Evolutionary conservation across 2,888 invertebrate species (phyloP), one percentile per base, ranked within the genome.

Genomic region (Ormia ochracea): DNA sequence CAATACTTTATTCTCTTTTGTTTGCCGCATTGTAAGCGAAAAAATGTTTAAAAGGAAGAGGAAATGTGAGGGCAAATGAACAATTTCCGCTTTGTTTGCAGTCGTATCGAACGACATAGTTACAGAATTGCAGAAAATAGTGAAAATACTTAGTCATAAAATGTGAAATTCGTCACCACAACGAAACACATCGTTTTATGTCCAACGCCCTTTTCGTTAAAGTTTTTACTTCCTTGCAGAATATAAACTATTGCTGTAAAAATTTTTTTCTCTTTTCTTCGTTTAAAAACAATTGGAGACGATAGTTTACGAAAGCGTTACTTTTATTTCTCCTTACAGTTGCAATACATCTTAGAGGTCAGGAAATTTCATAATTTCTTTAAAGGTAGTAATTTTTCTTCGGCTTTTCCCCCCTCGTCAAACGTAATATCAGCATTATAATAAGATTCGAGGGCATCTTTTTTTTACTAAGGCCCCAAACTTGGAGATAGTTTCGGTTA

Each of bases 71-170:
- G 31, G 59, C 52, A 61, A 72, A 52, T 61, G 41, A 52, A 23
- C 41, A 41, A 72, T 72, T 72, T 72, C 70, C 70, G 59, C 50
- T 69, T 58, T 36, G 33, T 59, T 54, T 61, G 70, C 70, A 61
- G 59, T 50, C 14, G 52, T 72, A 59, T 38, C 50, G 50, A 38
- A 70, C 45, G 36, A 54, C 69, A 56, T 14, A 58, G 50, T 72
- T 61, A 50, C 50, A 72, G 70, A 41, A 41, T 50, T 61, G 61
- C 70, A 52, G 21, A 50, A 59, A 70, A 56, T 36, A 21, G 21
- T 14, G 23, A 38, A 50, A 31, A n/a, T n/a, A 70, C n/a, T 70
- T 72, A 50, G 70, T 72, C 70, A 72, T 72, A 52, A 28, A 61
- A 41, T 52, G 59, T 4, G 41, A 45, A 72, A 72, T 72, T 72